Conservation (phyloP, 2,113 vertebrate genomes). For the Gnathonemus longibarbis region DNA sequence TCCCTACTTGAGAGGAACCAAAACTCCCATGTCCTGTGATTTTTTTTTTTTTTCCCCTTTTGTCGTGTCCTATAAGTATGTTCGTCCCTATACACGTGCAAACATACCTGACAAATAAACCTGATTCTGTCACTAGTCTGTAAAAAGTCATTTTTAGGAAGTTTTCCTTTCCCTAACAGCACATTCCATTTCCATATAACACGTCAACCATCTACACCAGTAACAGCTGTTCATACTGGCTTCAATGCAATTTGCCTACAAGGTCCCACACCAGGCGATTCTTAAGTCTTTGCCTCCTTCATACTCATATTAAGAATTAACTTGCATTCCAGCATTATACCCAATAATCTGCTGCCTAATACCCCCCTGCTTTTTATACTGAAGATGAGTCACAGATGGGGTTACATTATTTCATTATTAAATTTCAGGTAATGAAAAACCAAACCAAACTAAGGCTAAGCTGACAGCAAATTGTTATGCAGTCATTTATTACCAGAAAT, state of each 20-base stretch:
- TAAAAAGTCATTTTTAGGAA: neutral
- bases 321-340: too few relatives aligned
- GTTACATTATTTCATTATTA: too few relatives aligned
- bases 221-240: neutral
- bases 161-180: neutral
- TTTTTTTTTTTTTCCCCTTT: neutral
- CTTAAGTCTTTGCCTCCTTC: too few relatives aligned
- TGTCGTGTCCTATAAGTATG: neutral
- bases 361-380: too few relatives aligned
- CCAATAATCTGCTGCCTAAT: too few relatives aligned
- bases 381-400: too few relatives aligned
- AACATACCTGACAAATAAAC: neutral
- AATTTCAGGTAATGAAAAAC: too few relatives aligned
- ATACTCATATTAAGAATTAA: too few relatives aligned
- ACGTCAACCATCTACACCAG: neutral
- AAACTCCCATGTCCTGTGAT: neutral
- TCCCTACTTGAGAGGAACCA: neutral
- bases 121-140: neutral
- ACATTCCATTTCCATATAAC: neutral
- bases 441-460: neutral
- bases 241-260: neutral
- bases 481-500: neutral
- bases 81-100: neutral
- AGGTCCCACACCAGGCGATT: neutral
- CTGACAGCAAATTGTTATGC: neutral